phyloP scores from a whole-genome alignment of 1,140 invertebrate species.

The Phenacoccus solenopsis region DNA sequence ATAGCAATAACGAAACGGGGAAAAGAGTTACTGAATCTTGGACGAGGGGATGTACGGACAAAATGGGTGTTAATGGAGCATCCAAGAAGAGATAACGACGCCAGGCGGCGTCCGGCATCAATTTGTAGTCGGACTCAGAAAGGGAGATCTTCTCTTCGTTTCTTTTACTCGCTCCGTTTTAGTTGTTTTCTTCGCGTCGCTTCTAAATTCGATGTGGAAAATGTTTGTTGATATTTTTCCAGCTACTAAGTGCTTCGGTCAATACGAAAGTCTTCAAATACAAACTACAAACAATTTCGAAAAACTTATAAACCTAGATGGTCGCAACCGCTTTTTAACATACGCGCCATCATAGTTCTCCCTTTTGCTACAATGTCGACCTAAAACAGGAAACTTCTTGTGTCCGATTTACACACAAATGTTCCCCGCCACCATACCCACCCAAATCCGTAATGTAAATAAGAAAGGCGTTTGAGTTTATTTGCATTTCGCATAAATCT shows the following conservation, averaged over 20 bases:
- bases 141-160: not conserved
- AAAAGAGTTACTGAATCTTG: not conserved
- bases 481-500: slow-evolving; percentile 17
- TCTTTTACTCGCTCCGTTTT: not conserved
- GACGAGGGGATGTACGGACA: not conserved
- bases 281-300: slow-evolving; percentile 11
- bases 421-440: not conserved
- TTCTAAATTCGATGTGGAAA: not conserved
- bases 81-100: slow-evolving; percentile 14
- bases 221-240: slow-evolving; percentile 15
- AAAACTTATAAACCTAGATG: not conserved
- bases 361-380: too few relatives aligned
- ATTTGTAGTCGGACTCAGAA: slow-evolving; percentile 9
- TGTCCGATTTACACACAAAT: not conserved
- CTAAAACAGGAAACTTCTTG: not conserved
- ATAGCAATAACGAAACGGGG: not conserved
- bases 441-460: slow-evolving; percentile 7
- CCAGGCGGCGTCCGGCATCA: slow-evolving; percentile 14
- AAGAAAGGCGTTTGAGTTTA: slow-evolving; percentile 14
- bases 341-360: not conserved
- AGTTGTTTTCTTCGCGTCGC: not conserved
- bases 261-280: slow-evolving; percentile 14
- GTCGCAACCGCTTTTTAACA: slow-evolving; percentile 4
- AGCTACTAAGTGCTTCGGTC: slow-evolving; percentile 9
- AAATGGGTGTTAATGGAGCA: slow-evolving; percentile 16